Percentiles rank a stretch among this genome's conserved stretches.
Conservation (phyloP, 2,888 invertebrate species). For the Anthrax anthrax region DNA sequence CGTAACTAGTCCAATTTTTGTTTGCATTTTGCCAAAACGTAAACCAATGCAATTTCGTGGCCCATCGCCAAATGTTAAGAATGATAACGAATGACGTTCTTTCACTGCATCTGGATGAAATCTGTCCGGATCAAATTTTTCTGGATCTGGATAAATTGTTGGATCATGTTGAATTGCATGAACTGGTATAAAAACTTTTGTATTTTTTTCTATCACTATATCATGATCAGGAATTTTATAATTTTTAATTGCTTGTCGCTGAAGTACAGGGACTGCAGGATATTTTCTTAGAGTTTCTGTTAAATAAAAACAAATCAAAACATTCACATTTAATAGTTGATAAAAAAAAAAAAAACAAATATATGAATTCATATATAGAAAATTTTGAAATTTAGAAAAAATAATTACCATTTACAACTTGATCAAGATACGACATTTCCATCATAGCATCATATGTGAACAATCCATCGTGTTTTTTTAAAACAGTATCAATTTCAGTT, state of each 20-base stretch:
- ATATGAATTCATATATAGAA: too few species aligned
- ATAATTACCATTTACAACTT: conserved; percentile 36
- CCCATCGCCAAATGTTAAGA: conserved; percentile 27
- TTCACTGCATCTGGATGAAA: conserved; percentile 31
- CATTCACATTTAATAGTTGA: too few species aligned
- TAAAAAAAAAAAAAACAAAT: too few species aligned
- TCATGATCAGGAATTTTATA: conserved; percentile 23
- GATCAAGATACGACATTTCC: conserved; percentile 37
- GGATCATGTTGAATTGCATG: conserved; percentile 41
- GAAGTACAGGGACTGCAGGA: conserved; percentile 28
- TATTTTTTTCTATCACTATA: conserved; percentile 24
- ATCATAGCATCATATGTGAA: conserved; percentile 35
- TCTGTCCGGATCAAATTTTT: conserved; percentile 45
- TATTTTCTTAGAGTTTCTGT: conserved; percentile 36
- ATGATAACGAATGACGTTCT: conserved; percentile 20
- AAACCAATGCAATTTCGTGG: conserved; percentile 28
- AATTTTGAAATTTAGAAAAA: too few species aligned
- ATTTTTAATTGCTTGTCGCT: conserved; percentile 23
- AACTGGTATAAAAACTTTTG: conserved; percentile 24
- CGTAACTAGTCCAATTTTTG: conserved; percentile 21
- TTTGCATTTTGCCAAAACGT: conserved; percentile 29
- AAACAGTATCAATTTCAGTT: conserved; percentile 30
- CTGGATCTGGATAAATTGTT: conserved; percentile 43
- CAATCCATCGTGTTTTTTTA: conserved; percentile 27
- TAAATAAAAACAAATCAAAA: conserved; percentile 10